phyloP scores from a whole-genome alignment of 2,797 vertebrate species.

The Vespertilio murinus region DNA sequence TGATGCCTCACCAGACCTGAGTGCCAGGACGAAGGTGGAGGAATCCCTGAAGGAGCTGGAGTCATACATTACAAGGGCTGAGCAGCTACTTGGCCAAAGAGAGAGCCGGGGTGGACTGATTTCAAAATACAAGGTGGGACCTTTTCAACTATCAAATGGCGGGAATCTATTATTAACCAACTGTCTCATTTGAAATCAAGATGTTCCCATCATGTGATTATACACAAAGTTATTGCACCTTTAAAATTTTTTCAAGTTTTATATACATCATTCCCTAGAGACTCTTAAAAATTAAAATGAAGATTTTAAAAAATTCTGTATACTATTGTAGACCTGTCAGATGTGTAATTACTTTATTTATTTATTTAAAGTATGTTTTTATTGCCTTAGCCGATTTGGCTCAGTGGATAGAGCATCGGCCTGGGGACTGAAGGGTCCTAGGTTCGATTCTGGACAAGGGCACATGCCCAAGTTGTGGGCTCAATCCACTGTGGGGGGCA shows the following conservation, averaged over 20 bases:
- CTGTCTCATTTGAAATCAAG: neutral
- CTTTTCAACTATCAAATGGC: neutral
- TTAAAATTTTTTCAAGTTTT: neutral
- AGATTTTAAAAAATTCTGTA: neutral
- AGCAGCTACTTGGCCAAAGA: constrained; percentile 87
- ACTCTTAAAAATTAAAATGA: neutral
- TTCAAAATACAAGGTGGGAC: constrained; percentile 89
- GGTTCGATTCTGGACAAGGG: no score
- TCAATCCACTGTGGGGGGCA: no score
- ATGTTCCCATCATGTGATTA: neutral
- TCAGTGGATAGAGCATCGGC: no score
- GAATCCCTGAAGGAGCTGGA: constrained; percentile 91
- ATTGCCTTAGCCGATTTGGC: no score
- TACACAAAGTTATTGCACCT: neutral
- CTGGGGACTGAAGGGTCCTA: no score
- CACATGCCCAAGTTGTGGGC: no score
- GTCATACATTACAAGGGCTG: constrained; percentile 88
- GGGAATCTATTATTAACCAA: neutral
- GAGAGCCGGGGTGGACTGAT: constrained; percentile 80
- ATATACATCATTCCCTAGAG: neutral
- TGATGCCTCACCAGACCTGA: constrained; percentile 78
- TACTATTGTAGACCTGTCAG: neutral
- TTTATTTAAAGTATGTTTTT: no score
- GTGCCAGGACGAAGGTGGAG: constrained; percentile 88
- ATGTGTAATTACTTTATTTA: neutral